phyloP scores from a whole-genome alignment of 2,113 vertebrate species.

The Megaleporinus macrocephalus region DNA sequence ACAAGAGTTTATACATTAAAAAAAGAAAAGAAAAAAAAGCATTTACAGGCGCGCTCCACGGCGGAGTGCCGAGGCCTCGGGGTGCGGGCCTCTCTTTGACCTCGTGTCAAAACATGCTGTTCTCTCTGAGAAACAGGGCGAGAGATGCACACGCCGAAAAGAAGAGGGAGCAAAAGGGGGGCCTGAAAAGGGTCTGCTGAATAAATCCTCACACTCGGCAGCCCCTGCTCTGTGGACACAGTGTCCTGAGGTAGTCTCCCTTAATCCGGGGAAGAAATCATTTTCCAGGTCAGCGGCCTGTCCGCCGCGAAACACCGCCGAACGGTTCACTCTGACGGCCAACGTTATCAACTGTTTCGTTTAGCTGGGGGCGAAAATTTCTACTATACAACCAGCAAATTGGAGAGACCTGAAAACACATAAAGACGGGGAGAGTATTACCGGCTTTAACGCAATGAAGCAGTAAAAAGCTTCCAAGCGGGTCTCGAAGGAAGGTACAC shows the following conservation, averaged over 20 bases:
- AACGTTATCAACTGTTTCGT: constrained; percentile 6
- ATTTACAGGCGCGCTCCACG: constrained; percentile 14
- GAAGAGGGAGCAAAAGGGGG: constrained; percentile 10
- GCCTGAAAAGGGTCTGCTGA: constrained; percentile 22
- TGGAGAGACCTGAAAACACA: not conserved
- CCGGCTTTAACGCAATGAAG: not conserved
- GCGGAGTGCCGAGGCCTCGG: not conserved
- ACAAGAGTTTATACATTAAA: not conserved
- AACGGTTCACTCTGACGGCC: constrained; percentile 1
- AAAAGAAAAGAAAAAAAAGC: not conserved
- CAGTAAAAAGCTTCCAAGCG: not conserved
- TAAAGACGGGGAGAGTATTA: not conserved
- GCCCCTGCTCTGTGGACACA: constrained; percentile 18
- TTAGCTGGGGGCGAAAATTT: not conserved
- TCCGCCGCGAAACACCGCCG: constrained; percentile 2
- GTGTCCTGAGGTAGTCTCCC: constrained; percentile 31
- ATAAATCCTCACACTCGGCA: constrained; percentile 16
- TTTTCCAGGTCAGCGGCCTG: constrained; percentile 44
- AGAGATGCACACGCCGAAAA: not conserved
- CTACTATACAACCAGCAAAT: not conserved
- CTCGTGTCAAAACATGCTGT: constrained; percentile 25
- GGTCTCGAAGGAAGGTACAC: not conserved
- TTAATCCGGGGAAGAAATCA: constrained; percentile 40
- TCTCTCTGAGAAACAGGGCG: constrained; percentile 15
- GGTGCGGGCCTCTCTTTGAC: constrained; percentile 36